Conservation (phyloP, 2,888 invertebrate genomes). For the Diploptera punctata region DNA sequence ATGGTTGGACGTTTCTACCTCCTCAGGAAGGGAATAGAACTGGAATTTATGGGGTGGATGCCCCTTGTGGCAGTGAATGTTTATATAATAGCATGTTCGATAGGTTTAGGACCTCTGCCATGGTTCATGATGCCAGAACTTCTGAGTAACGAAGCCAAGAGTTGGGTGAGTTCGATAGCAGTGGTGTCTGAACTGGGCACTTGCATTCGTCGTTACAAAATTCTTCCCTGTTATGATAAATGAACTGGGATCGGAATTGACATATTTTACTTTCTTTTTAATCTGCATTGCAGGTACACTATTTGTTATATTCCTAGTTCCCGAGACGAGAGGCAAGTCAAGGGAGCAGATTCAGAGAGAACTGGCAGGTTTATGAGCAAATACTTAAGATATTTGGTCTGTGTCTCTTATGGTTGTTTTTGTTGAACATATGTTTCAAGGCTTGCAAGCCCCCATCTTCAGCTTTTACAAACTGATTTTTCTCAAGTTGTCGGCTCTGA, state of each 20-base stretch:
- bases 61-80: conserved; percentile 52
- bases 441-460: no score
- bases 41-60: conserved; percentile 47
- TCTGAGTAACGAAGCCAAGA: conserved; percentile 54
- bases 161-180: conserved; percentile 53
- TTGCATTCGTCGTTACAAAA: conserved; percentile 52
- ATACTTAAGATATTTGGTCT: no score
- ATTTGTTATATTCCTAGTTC: conserved; percentile 35
- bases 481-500: no score
- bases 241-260: conserved; percentile 15
- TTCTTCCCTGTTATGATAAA: conserved; percentile 51
- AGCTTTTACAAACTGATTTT: no score
- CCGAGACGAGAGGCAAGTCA: conserved; percentile 39
- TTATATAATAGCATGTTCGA: conserved; percentile 52
- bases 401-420: no score
- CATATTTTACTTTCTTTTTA: conserved; percentile 33
- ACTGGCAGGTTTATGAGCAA: conserved; percentile 21
- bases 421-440: no score
- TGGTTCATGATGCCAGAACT: conserved; percentile 56
- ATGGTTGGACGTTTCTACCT: conserved; percentile 49
- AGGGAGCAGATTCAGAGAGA: conserved; percentile 28
- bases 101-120: conserved; percentile 55
- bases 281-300: conserved; percentile 32
- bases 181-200: conserved; percentile 52
- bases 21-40: conserved; percentile 39